Evolutionary conservation across 2,797 vertebrate genomes (phyloP).

Genomic region (Falco rusticolus): DNA sequence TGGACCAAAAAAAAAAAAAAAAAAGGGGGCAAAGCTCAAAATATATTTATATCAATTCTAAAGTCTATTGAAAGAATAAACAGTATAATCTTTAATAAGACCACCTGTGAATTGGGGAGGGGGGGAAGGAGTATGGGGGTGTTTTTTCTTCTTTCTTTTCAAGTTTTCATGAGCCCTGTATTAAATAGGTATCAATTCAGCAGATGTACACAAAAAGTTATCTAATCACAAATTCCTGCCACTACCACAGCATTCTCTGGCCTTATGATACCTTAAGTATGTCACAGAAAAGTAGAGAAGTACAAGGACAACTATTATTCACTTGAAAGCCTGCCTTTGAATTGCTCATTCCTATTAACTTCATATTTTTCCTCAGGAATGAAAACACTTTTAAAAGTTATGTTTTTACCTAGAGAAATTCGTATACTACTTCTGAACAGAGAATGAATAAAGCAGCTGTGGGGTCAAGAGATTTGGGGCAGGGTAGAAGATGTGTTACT

Average conservation of each 20-base stretch:
- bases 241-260: not conserved
- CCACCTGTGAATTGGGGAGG: not conserved
- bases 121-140: rapidly evolving
- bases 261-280: not conserved
- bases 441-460: not conserved
- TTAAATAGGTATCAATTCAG: not conserved
- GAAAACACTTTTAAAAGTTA: not conserved
- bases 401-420: not conserved
- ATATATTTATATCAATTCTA: not conserved
- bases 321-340: not conserved
- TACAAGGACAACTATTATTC: not conserved
- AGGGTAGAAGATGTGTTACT: not conserved
- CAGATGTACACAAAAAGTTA: not conserved
- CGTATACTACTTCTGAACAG: not conserved
- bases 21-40: not conserved
- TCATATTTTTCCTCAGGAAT: not conserved
- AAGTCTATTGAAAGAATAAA: not conserved
- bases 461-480: not conserved
- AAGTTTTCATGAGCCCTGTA: not conserved
- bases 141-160: not conserved
- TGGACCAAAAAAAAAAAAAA: not conserved
- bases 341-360: not conserved
- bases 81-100: not conserved
- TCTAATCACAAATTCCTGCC: not conserved
- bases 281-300: not conserved